These are phyloP conservation scores for Drosophila sordidula DNA, from an alignment of 2,888 invertebrate genomes.

Conservation along the genomic window DNA sequence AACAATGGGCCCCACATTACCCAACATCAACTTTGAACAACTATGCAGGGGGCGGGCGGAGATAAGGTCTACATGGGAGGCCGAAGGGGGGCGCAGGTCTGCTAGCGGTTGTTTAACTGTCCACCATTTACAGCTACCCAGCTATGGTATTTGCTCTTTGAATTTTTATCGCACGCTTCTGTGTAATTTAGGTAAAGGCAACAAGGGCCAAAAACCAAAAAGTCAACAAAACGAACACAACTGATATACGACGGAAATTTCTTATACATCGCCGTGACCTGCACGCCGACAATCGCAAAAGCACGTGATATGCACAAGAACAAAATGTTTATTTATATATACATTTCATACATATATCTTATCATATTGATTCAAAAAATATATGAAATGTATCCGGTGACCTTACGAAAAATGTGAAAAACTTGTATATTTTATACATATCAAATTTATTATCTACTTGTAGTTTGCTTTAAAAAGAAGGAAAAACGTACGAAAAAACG, in stretches of 20 bases:
- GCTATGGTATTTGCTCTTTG: conserved; percentile 47
- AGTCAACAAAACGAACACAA: conserved; percentile 19
- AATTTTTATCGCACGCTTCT: conserved; percentile 56
- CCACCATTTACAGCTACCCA: conserved; percentile 60
- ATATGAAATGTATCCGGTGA: no score
- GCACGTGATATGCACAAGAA: neutral
- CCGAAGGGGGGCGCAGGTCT: conserved; percentile 1
- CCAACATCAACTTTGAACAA: conserved; percentile 62
- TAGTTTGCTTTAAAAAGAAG: no score
- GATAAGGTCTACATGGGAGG: conserved; percentile 27
- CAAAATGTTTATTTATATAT: neutral
- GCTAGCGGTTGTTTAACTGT: conserved; percentile 72
- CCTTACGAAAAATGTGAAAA: no score
- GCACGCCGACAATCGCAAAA: neutral
- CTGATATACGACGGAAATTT: conserved; percentile 7
- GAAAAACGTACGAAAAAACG: no score
- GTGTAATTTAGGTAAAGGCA: conserved; percentile 52
- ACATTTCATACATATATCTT: no score
- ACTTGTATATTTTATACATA: no score
- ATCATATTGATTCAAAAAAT: neutral
- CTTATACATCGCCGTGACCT: neutral
- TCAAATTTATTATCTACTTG: no score
- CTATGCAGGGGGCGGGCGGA: conserved; percentile 42
- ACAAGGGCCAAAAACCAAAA: conserved; percentile 28
- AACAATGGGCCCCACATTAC: conserved; percentile 58